Evolutionary conservation across 2,797 vertebrate species (phyloP), one percentile per base, ranked within the genome.

Genomic region (Trichosurus vulpecula): DNA sequence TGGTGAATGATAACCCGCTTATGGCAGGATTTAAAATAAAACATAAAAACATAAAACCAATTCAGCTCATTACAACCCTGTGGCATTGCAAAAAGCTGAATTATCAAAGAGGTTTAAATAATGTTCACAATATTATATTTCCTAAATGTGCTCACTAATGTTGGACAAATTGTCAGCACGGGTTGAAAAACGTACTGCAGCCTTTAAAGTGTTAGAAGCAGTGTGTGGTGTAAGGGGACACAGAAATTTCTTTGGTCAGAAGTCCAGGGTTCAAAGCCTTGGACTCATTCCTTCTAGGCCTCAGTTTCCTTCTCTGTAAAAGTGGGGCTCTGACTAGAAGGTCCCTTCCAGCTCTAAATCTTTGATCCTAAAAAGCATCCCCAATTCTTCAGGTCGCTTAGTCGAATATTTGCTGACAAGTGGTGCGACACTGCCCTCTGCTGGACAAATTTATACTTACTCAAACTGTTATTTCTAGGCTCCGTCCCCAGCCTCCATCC

Each of bases 391-490:
- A 87, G 41, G 41, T 16, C 41, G 16, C 19, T 41, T 19, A n/a
- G 14, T n/a, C 19, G 35, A 66, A 8, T 66, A 66, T 66, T 66
- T 74, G 66, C n/a, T 47, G 22, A 47, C 81, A 56, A 51, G 92
- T 96, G 91, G 47, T 95, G 53, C 91, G 95, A 96, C 91, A 94
- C 47, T 53, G 95, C 97, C 98, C 97, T 95, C 98, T 98, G 66
- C 95, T 98, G 98, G 97, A 58, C 5, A 61, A 87, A 90, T 53
- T 16, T 94, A 58, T 90, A 55, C 6, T 91, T 74, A 47, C 54
- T 94, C 54, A 92, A 66, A 95, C 74, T 92, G 91, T 92, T 74
- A 89, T 52, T 74, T 25, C 66, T 8, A 90, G 10, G 47, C 13
- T 87, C 53, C 0, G 29, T 54, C 5, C 41, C 52, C 54, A 25